Evolutionary conservation across 1,140 invertebrate species (phyloP).

Genomic region (Choristoneura fumiferana): DNA sequence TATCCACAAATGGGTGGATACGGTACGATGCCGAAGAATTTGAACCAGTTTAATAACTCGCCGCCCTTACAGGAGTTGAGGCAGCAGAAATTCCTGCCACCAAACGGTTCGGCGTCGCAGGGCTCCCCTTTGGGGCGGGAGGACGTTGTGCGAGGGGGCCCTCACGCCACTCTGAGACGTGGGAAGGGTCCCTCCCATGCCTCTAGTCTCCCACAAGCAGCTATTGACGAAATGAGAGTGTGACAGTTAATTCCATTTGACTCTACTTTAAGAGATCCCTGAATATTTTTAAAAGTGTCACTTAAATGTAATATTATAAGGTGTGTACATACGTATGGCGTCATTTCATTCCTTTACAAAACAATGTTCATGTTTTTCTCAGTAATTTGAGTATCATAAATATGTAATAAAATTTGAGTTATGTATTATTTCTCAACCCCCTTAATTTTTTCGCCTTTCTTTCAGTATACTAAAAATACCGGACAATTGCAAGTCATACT

Average conservation of each 20-base stretch:
- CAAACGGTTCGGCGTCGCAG: slow-evolving; percentile 61
- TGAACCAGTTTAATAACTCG: slow-evolving; percentile 69
- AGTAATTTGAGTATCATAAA: slow-evolving; percentile 45
- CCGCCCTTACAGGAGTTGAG: slow-evolving; percentile 69
- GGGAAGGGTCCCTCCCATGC: slow-evolving; percentile 53
- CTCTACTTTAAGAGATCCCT: slow-evolving; percentile 37
- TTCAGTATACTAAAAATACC: too few species aligned
- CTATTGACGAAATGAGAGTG: slow-evolving; percentile 91
- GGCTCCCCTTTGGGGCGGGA: slow-evolving; percentile 50
- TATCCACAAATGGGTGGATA: slow-evolving; percentile 69
- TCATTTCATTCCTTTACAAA: slow-evolving; percentile 41
- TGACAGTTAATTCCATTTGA: slow-evolving; percentile 80
- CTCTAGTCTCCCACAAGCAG: slow-evolving; percentile 82
- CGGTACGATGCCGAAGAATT: slow-evolving; percentile 74
- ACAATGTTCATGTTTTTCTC: slow-evolving; percentile 56
- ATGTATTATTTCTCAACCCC: neutral
- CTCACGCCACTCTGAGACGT: slow-evolving; percentile 69
- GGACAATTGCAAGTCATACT: too few species aligned
- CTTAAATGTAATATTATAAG: slow-evolving; percentile 36
- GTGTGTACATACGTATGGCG: slow-evolving; percentile 52
- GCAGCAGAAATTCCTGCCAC: slow-evolving; percentile 63
- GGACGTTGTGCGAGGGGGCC: slow-evolving; percentile 40
- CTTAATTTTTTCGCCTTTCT: neutral
- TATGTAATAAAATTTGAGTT: slow-evolving; percentile 21
- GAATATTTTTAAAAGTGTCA: slow-evolving; percentile 30